phyloP scores from a whole-genome alignment of 1,140 invertebrate genomes.

The Lepidostoma basale region DNA sequence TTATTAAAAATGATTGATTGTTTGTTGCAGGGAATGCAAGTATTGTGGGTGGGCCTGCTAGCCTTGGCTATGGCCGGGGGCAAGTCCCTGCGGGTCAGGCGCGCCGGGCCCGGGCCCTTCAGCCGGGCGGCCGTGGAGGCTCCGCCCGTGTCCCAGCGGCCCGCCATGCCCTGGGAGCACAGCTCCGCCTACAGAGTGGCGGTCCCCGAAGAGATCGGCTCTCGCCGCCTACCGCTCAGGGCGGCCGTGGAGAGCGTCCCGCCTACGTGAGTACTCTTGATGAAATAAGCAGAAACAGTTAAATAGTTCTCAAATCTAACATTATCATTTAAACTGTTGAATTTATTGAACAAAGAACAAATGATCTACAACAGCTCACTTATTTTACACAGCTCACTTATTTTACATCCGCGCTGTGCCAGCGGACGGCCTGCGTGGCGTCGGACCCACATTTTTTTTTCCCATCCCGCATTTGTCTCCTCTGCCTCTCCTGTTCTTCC shows the following conservation, averaged over 20 bases:
- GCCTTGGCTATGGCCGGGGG: constrained; percentile 17
- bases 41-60: not conserved
- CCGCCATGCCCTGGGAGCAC: constrained; percentile 1
- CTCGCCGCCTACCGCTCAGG: constrained; percentile 55
- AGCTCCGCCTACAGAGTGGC: constrained; percentile 25
- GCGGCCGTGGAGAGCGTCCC: constrained; percentile 62
- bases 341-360: no score
- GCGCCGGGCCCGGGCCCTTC: constrained; percentile 22
- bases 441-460: no score
- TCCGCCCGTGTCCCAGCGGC: not conserved
- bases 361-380: no score
- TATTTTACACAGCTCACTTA: no score
- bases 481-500: no score
- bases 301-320: not conserved
- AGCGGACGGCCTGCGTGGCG: no score
- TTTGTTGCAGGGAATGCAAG: constrained; percentile 12
- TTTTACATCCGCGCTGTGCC: no score
- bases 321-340: no score
- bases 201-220: constrained; percentile 32
- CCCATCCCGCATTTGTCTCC: no score
- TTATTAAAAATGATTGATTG: no score
- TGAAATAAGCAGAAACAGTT: constrained; percentile 10
- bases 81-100: not conserved
- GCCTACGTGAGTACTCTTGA: constrained; percentile 47
- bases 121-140: constrained; percentile 40